Percentiles rank a stretch among this genome's conserved stretches.
Conservation (phyloP, 2,888 invertebrate genomes). For the Lasioglossum villosulum region DNA sequence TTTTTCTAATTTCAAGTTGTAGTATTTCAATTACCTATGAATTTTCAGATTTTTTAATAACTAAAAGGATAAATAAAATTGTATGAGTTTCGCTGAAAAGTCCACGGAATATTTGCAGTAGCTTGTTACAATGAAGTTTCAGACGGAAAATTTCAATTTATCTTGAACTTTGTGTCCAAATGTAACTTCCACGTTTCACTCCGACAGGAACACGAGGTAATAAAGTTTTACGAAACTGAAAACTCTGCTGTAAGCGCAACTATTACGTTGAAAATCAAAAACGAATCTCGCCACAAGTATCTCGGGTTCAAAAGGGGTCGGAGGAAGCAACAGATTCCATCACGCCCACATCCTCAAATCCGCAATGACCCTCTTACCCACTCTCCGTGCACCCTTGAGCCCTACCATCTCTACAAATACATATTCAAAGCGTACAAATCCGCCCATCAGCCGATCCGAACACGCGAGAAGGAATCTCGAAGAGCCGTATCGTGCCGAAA, state of each 20-base stretch:
- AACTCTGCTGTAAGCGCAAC: not conserved
- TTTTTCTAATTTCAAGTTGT: not conserved
- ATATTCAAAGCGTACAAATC: slow-evolving; percentile 14
- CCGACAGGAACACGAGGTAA: not conserved
- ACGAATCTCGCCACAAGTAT: not conserved
- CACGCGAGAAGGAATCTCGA: not conserved
- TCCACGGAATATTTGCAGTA: not conserved
- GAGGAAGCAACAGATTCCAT: slow-evolving; percentile 33
- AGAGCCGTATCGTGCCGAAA: not conserved
- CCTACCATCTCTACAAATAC: not conserved
- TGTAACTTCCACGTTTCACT: not conserved
- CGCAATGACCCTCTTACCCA: not conserved
- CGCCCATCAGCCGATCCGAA: not conserved
- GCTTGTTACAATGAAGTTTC: not conserved
- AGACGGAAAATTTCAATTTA: not conserved
- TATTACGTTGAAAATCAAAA: not conserved
- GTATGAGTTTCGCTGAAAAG: not conserved
- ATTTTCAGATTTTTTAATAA: not conserved
- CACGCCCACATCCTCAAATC: slow-evolving; percentile 23
- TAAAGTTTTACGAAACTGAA: not conserved
- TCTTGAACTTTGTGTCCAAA: not conserved
- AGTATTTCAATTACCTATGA: not conserved
- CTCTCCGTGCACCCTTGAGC: not conserved
- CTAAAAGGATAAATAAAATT: not conserved
- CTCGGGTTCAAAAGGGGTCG: slow-evolving; percentile 2